Evolutionary conservation across 2,113 vertebrate species (phyloP), one percentile per base, ranked within the genome.

Genomic region (Cromileptes altivelis): DNA sequence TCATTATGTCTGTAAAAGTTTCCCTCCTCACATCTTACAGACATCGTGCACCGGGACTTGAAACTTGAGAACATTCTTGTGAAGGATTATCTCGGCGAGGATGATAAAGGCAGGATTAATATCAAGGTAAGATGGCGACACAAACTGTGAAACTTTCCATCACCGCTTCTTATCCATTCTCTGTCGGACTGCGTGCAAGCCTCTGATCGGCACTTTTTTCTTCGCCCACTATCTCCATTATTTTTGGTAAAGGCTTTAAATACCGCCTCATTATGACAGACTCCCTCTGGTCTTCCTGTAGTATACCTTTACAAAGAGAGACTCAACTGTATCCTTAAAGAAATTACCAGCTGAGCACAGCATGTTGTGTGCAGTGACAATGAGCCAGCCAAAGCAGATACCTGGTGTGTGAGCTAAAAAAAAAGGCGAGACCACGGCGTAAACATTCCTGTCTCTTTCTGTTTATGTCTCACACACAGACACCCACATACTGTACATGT

Each of bases 21-120:
- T 47, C 63, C 53, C n/a, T 70, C 17, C 27, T 71, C 12, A 88
- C 78, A 42, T 92, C 95, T 94, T 92, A 58, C 93, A 98, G 97
- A 96, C 93, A 97, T 96, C 88, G 93, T 96, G 85, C 95, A 94
- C 63, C 93, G 96, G 79, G 96, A 97, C 93, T 95, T 98, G 86
- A 98, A 99, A 92, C 92, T 97, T 92, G 97, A 97, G 92, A 98
- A 97, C 92, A 97, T 98, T 95, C 95, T 97, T 80, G 95, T 97
- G 93, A 97, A 97, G 95, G 97, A 96, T 90, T 92, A 88, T 92
- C 94, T 93, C 56, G 87, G 91, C 25, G 83, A 91, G 86, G 93
- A 92, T 76, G 90, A 92, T 86, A 93, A 95, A 60, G 91, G 94
- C 91, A 92, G 91, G 85, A 95, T 97, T 91, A 96, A 96, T 86